Conservation (phyloP, 1,140 invertebrate species). For the Metopolophium dirhodum region DNA sequence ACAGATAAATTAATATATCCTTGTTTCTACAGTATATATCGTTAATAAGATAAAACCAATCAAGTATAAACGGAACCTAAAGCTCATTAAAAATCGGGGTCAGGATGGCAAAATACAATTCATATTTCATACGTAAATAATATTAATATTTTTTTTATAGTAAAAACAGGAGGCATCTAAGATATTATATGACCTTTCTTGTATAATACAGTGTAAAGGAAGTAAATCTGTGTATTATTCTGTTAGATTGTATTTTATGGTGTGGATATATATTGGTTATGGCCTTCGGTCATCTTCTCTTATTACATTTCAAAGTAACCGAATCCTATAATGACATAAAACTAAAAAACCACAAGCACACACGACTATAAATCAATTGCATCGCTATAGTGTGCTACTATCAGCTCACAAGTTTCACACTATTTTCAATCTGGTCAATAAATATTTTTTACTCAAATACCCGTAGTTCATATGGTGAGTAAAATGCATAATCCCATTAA, state of each 20-base stretch:
- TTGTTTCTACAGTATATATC: background rate
- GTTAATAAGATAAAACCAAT: background rate
- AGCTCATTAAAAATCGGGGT: background rate
- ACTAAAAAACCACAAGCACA: slow-evolving; percentile 47
- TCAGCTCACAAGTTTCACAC: slow-evolving; percentile 45
- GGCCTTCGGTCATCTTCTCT: slow-evolving; percentile 51
- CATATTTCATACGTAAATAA: background rate
- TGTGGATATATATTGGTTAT: slow-evolving; percentile 31
- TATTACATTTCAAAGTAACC: slow-evolving; percentile 52
- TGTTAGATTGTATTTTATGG: slow-evolving; percentile 38
- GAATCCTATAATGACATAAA: slow-evolving; percentile 51
- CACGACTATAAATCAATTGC: slow-evolving; percentile 43
- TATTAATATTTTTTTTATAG: background rate
- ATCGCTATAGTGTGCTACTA: background rate
- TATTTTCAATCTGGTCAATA: slow-evolving; percentile 34
- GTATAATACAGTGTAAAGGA: background rate
- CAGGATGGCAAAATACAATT: background rate
- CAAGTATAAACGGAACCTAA: background rate
- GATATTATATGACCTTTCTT: slow-evolving; percentile 8
- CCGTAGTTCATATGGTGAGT: background rate
- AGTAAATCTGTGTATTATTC: slow-evolving; percentile 17
- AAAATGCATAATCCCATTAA: slow-evolving; percentile 26
- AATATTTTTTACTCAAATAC: slow-evolving; percentile 38
- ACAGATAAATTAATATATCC: background rate
- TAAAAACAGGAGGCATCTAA: slow-evolving; percentile 26